Conservation (phyloP, 1,140 invertebrate genomes). For the Oryctes rhinoceros region DNA sequence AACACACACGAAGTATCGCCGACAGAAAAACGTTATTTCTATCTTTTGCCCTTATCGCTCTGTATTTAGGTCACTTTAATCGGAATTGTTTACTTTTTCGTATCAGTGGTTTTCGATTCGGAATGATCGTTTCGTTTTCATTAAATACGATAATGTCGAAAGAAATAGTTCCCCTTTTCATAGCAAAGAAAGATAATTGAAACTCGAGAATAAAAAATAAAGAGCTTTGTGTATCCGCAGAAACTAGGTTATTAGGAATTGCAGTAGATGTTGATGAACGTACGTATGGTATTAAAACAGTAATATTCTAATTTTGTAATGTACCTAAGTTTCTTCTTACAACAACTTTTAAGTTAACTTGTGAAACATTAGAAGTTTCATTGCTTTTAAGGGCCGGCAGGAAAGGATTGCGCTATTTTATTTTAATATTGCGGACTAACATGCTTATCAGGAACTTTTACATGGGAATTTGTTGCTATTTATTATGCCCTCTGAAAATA, state of each 20-base stretch:
- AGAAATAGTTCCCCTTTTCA: neutral
- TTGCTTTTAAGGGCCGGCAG: too few relatives aligned
- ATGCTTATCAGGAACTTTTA: too few relatives aligned
- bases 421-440: too few relatives aligned
- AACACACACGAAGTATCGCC: neutral
- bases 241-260: too few relatives aligned
- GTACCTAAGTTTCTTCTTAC: neutral
- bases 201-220: too few relatives aligned
- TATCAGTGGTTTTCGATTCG: neutral
- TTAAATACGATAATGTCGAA: neutral
- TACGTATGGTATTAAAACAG: neutral
- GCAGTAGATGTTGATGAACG: too few relatives aligned
- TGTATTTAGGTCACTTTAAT: conserved; percentile 4
- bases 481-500: too few relatives aligned
- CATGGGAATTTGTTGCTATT: too few relatives aligned
- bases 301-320: neutral
- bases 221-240: too few relatives aligned
- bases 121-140: neutral
- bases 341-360: too few relatives aligned
- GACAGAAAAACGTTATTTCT: neutral
- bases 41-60: neutral
- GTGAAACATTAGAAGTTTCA: too few relatives aligned
- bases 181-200: neutral
- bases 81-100: neutral
- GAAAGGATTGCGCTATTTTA: too few relatives aligned